These are phyloP conservation scores for Esox lucius DNA, from an alignment of 2,797 vertebrate species.

Conservation along the genomic window DNA sequence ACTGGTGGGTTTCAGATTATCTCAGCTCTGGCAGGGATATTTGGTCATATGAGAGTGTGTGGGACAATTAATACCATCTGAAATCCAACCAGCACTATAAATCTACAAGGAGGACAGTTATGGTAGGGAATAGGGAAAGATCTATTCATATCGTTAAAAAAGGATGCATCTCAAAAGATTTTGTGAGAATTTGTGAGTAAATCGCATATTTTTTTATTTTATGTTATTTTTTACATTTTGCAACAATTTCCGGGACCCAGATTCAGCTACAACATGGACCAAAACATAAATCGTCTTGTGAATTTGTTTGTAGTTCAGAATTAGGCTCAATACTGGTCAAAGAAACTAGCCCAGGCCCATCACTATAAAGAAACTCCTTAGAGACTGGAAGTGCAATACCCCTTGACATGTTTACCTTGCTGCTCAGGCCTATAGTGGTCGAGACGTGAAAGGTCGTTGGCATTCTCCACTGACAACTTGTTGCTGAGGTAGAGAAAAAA, in stretches of 20 bases:
- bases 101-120: slow-evolving; percentile 2
- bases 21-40: slow-evolving; percentile 35
- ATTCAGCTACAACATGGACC: neutral
- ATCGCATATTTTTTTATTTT: neutral
- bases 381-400: neutral
- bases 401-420: slow-evolving; percentile 71
- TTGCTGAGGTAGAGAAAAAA: slow-evolving; percentile 97
- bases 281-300: neutral
- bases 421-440: slow-evolving; percentile 79
- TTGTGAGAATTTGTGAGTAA: neutral
- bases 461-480: slow-evolving; percentile 91
- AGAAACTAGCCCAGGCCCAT: neutral
- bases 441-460: slow-evolving; percentile 83
- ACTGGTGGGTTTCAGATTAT: slow-evolving; percentile 42
- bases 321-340: neutral
- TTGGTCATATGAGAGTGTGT: slow-evolving; percentile 2
- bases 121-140: neutral
- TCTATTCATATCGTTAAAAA: neutral
- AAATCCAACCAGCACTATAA: neutral
- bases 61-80: neutral
- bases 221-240: neutral
- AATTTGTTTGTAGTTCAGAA: neutral
- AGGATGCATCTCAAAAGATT: neutral
- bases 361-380: neutral
- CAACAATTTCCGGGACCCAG: neutral